Percentiles rank a stretch among this genome's conserved stretches.
These are phyloP conservation scores for Burhinus bistriatus DNA, from an alignment of 2,113 vertebrate genomes.

Conservation along the genomic window DNA sequence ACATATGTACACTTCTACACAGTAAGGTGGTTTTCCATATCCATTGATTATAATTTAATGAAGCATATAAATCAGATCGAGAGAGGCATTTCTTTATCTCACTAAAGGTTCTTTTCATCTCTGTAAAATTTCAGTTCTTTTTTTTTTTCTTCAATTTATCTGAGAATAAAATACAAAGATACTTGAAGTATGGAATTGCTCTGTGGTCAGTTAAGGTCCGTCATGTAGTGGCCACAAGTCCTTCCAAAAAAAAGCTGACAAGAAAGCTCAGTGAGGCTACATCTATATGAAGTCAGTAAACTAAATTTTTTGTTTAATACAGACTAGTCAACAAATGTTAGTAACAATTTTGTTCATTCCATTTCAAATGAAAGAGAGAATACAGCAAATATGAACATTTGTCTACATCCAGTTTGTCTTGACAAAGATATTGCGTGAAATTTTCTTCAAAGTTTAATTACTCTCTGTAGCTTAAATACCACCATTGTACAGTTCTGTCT, in stretches of 20 bases:
- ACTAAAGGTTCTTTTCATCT: neutral
- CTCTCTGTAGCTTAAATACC: neutral
- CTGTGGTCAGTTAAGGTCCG: neutral
- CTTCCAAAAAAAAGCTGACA: neutral
- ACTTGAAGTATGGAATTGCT: neutral
- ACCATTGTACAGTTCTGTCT: neutral
- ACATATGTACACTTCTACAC: neutral
- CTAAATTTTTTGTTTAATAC: neutral
- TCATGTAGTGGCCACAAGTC: neutral
- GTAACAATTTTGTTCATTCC: neutral
- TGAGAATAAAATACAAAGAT: neutral
- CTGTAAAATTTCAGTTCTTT: neutral
- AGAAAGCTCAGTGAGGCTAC: neutral
- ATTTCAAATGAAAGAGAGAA: neutral
- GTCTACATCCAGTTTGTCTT: neutral
- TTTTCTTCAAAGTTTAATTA: neutral
- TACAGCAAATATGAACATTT: neutral
- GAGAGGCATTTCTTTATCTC: neutral
- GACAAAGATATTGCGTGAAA: neutral
- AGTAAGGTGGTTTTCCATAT: neutral
- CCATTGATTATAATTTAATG: neutral
- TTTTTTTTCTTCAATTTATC: neutral
- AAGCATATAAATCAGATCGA: neutral
- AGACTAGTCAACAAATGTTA: neutral
- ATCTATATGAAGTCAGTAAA: neutral